Base-by-base conservation (phyloP, 2,113 vertebrate genomes). In the Irena cyanogastra region DNA sequence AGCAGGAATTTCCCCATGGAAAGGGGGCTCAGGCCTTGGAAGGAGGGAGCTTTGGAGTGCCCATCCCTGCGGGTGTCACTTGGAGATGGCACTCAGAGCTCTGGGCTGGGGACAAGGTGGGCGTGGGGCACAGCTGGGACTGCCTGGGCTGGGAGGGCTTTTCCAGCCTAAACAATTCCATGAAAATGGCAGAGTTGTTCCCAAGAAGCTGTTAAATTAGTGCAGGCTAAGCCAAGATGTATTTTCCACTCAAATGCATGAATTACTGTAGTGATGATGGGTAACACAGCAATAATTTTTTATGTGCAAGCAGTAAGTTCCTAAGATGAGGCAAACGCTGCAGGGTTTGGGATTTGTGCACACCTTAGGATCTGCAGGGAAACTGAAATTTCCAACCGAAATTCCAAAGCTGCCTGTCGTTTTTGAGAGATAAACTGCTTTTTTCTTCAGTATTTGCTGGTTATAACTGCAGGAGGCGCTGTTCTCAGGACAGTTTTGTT, bases 111-210 rank as follows among this genome's bases (percentile, higher is more conserved):
- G 9, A 70, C 85, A 79, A 20, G 54, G 74, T 54, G 74, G 63
- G 3, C 7, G 61, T 21, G 0, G 13, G 37, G 49, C 56, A 71
- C 57, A 31, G 49, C 16, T 45, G 1, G 66, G 5, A 4, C 24
- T 42, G 0, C 0, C 0, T 33, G 74, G 11, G 1, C 74, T 69
- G 3, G 23, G 7, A 24, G 17, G 14, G 17, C 12, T 89, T 16
- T 50, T 5, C 60, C 60, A 81, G 0, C 37, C 52, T 33, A 0
- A 28, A 3, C 0, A 37, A 52, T 44, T 37, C 72, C 53, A 33
- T 60, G 57, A 7, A 82, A 71, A 83, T 13, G 16, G 6, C 61
- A 71, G 4, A 35, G 10, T 39, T 78, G 13, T 44, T 56, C 27
- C 30, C 39, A 27, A 31, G 6, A 44, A 75, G 23, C 16, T 90